Evolutionary conservation across 2,113 vertebrate species (phyloP).

Genomic region (Scortum barcoo): DNA sequence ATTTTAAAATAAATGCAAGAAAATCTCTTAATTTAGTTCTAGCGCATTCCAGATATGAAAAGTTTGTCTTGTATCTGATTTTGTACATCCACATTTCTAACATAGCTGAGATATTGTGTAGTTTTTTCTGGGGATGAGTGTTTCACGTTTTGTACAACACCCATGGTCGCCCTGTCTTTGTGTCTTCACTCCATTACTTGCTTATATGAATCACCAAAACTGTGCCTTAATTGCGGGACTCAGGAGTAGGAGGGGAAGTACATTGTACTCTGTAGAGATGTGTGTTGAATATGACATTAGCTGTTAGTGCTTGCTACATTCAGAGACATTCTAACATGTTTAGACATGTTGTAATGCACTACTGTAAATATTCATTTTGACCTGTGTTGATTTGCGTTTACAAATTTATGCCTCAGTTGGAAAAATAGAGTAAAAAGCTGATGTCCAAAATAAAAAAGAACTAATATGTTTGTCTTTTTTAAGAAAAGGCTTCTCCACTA

Average conservation of each 20-base stretch:
- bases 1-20: not conserved
- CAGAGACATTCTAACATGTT: not conserved
- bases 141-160: not conserved
- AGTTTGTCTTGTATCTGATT: not conserved
- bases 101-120: too few relatives aligned
- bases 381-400: not conserved
- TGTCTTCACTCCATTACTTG: not conserved
- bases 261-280: not conserved
- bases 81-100: not conserved
- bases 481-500: not conserved
- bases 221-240: not conserved
- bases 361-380: not conserved
- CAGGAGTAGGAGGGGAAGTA: not conserved
- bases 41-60: not conserved
- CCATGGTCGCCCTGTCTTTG: not conserved
- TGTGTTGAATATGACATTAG: not conserved
- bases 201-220: not conserved
- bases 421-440: not conserved
- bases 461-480: not conserved
- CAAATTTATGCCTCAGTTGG: not conserved
- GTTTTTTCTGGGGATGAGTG: not conserved
- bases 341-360: not conserved
- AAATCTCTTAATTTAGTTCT: not conserved
- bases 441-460: not conserved
- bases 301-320: not conserved